Evolutionary conservation across 2,113 vertebrate genomes (phyloP), one percentile per base, ranked within the genome.

Genomic region (Cololabis saira): DNA sequence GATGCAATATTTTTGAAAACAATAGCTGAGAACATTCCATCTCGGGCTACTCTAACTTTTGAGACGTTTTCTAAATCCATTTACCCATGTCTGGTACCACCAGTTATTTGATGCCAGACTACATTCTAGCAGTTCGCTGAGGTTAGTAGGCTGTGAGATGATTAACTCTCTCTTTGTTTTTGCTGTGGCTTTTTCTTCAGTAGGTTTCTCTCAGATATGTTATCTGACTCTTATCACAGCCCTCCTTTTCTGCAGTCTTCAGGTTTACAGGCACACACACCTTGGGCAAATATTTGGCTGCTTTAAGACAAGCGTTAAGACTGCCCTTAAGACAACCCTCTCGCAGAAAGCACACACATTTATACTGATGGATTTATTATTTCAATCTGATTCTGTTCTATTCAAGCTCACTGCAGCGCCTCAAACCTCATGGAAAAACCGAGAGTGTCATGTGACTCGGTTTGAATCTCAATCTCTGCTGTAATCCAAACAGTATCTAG

Each of bases 121-220:
- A n/a, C 66, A 69, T 76, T 86, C 72, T 74, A 74, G 76, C 54
- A 57, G 70, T 69, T 53, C 44, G 24, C 24, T 48, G 58, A 78
- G 81, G 83, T 84, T 74, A 82, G 81, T 69, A 71, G 70, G 76
- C 81, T 85, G 81, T 84, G 77, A 83, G 87, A 90, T 91, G 79
- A 91, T 91, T 91, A 91, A 91, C 90, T 80, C 84, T 71, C 75
- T 61, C 84, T 89, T 88, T 88, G 84, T 91, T 77, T 65, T 84
- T 57, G 71, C 79, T 67, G 63, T 83, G 83, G 75, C 83, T 77
- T 89, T 88, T 87, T 83, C 79, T 74, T 68, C 68, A 70, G 71
- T 15, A 73, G 54, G 71, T 87, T 88, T 88, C 73, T 88, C 64
- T 89, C 51, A 89, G 86, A 84, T 90, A 78, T 84, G 85, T 90